Evolutionary conservation across 1,140 invertebrate genomes (phyloP).

Genomic region (Mercenaria mercenaria): DNA sequence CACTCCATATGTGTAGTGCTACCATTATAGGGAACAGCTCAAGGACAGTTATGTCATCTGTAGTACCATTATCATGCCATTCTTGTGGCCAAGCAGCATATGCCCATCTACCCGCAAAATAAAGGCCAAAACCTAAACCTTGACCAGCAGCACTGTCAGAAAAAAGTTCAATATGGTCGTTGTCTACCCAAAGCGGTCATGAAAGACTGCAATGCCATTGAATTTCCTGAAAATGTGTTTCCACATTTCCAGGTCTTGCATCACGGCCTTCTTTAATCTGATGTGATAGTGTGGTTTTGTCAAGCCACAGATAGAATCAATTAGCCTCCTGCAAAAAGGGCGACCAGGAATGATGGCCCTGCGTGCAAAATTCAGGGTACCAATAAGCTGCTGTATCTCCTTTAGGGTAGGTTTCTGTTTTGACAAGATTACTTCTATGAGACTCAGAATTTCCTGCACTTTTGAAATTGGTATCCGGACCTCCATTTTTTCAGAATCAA

Average conservation of each 20-base stretch:
- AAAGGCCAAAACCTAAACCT: conserved; percentile 28
- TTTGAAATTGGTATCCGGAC: conserved; percentile 37
- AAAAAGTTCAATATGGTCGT: conserved; percentile 42
- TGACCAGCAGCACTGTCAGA: conserved; percentile 12
- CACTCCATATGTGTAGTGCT: neutral
- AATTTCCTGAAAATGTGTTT: conserved; percentile 46
- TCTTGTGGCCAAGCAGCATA: neutral
- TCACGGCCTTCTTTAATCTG: neutral
- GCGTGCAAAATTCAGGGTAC: conserved; percentile 52
- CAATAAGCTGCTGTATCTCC: conserved; percentile 63
- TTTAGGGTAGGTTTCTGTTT: neutral
- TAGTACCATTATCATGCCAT: too few species aligned
- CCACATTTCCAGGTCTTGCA: conserved; percentile 9
- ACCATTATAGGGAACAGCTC: conserved; percentile 30
- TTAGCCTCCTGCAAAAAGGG: conserved; percentile 59
- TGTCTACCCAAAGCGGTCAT: conserved; percentile 28
- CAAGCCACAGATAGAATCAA: conserved; percentile 22
- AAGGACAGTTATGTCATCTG: conserved; percentile 11
- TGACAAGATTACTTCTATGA: neutral
- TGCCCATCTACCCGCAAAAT: conserved; percentile 8
- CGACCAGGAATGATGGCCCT: conserved; percentile 40
- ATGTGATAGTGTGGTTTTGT: conserved; percentile 28
- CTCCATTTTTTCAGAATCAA: conserved; percentile 54
- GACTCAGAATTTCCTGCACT: conserved; percentile 18
- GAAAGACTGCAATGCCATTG: conserved; percentile 61